Evolutionary conservation across 2,113 vertebrate species (phyloP), one percentile per base, ranked within the genome.

Genomic region (Amphiprion percula): DNA sequence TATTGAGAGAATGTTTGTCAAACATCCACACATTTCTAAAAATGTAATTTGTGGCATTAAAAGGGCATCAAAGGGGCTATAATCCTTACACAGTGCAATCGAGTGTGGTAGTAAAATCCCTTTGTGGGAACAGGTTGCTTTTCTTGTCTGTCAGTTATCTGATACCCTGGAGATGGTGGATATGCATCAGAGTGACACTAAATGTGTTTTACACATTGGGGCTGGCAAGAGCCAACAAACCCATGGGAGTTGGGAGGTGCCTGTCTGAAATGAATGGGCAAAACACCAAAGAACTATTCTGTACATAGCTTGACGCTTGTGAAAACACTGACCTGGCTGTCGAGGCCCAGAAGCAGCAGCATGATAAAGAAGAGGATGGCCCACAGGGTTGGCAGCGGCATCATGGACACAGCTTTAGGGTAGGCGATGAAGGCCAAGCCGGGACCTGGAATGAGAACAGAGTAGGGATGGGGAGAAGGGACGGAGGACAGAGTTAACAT

Each of bases 291-390:
- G 10, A 69, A 10, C 52, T 59, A 8, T 58, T 71, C 46, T 68
- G 64, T 50, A 12, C 50, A 56, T 61, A 37, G 28, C 70, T n/a
- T 52, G 17, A 56, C 17, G 68, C 16, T 12, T 30, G 69, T 19
- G 23, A 37, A 21, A 61, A 60, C 14, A 78, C 96, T 46, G 70
- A 99, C 98, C 98, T 99, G 98, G 94, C 98, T 99, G 94, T 99
- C 98, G 89, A 99, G 96, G 91, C 98, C 98, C 93, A 99, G 96
- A 90, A 99, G 96, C 93, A 99, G 96, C 95, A 99, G 96, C 98
- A 99, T 99, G 92, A 99, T 97, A 90, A 99, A 99, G 94, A 99
- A 99, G 50, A 99, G 97, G 89, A 99, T 95, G 75, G 98, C 97
- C 98, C 98, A 99, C 90, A 99, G 97, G 2, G 97, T 97, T 88